These are phyloP conservation scores for Takifugu rubripes DNA, from an alignment of 2,797 vertebrate species.

Conservation along the genomic window DNA sequence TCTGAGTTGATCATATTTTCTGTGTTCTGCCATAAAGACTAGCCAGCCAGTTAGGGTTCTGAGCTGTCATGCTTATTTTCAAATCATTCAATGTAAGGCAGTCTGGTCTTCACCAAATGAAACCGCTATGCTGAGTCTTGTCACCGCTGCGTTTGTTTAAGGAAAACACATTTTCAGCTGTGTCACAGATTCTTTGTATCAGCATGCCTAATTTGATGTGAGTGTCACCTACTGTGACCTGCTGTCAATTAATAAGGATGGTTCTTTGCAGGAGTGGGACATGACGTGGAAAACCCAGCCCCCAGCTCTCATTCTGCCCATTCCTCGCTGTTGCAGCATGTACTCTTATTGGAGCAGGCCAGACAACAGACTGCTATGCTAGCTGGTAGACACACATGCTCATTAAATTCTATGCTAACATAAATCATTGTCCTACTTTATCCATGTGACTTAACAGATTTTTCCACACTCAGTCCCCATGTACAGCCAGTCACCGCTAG, in stretches of 20 bases:
- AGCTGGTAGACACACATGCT: constrained; percentile 66
- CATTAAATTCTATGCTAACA: background rate
- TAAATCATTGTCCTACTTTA: background rate
- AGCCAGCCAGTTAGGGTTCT: too few species aligned
- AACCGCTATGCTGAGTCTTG: too few species aligned
- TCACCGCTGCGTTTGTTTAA: too few species aligned
- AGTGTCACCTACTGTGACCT: background rate
- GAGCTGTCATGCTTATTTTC: too few species aligned
- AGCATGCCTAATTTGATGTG: background rate
- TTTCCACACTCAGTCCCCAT: constrained; percentile 78
- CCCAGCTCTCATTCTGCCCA: constrained; percentile 78
- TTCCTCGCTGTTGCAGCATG: constrained; percentile 89
- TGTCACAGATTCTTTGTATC: too few species aligned
- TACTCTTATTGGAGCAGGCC: constrained; percentile 91
- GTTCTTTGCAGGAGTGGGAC: constrained; percentile 68
- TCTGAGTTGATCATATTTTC: too few species aligned
- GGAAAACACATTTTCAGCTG: too few species aligned
- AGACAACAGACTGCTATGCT: constrained; percentile 90
- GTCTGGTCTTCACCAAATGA: too few species aligned
- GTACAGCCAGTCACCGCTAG: constrained; percentile 88
- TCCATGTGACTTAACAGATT: background rate
- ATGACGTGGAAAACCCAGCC: constrained; percentile 78
- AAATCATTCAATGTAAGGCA: too few species aligned
- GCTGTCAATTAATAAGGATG: background rate
- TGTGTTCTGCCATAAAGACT: too few species aligned